These are phyloP conservation scores for Euzophera pinguis DNA, from an alignment of 2,888 invertebrate genomes.

Conservation along the genomic window DNA sequence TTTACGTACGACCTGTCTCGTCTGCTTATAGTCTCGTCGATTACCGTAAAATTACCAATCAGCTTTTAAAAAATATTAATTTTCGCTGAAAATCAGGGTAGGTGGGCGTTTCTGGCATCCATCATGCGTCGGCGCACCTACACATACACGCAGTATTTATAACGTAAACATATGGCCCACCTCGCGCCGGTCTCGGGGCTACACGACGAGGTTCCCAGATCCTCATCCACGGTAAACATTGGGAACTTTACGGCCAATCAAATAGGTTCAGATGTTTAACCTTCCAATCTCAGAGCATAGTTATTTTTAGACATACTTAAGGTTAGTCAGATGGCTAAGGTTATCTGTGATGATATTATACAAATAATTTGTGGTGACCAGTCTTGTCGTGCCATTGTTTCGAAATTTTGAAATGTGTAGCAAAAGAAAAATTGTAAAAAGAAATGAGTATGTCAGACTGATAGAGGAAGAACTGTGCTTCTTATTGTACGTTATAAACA, in stretches of 20 bases:
- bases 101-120: slow-evolving; percentile 69
- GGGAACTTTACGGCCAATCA: slow-evolving; percentile 20
- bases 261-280: slow-evolving; percentile 14
- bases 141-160: slow-evolving; percentile 59
- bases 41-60: neutral
- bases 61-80: neutral
- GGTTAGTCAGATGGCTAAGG: neutral
- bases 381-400: too few species aligned
- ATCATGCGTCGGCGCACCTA: slow-evolving; percentile 55
- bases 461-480: too few species aligned
- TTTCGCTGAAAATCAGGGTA: slow-evolving; percentile 10
- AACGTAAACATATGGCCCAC: slow-evolving; percentile 71
- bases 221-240: slow-evolving; percentile 25
- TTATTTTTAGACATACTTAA: slow-evolving; percentile 1
- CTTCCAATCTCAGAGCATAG: neutral
- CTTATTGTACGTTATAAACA: too few species aligned
- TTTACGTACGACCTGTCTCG: neutral
- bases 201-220: slow-evolving; percentile 37
- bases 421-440: too few species aligned
- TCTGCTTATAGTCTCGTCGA: neutral
- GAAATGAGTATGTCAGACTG: too few species aligned
- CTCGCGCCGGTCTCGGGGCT: slow-evolving; percentile 29
- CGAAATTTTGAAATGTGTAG: too few species aligned
- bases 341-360: neutral
- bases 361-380: too few species aligned